Base-by-base conservation (phyloP, 1,140 invertebrate genomes). In the Ceratoteleas bidentatus region DNA sequence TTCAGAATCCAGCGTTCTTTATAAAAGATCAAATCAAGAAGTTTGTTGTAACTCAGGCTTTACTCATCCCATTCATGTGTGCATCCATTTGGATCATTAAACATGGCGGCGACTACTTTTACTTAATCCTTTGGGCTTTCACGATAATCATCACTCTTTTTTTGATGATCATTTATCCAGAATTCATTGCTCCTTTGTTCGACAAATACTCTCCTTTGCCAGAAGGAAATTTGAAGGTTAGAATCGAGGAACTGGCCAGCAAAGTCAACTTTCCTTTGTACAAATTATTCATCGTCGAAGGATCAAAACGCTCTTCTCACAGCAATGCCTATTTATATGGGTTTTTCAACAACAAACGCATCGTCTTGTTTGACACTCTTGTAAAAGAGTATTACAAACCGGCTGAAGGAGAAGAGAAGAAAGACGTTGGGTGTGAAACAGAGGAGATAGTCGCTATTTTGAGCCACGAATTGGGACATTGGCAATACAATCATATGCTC, bases 291-390 rank as follows among this genome's bases (percentile, higher is more conserved):
- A 96, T 99, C 75, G 98, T 99, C 8, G 98, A 99, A 93, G 98
- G 98, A 38, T 99, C 98, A 0, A 99, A 98, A 89, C 92, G 98
- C 72, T 99, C 98, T 8, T 95, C 97, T 0, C 98, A 99, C 86
- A 98, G 97, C 85, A 99, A 99, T 94, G 98, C 98, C 9, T 99
- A 99, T 88, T 97, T 99, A 86, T 99, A 98, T 92, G 99, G 99
- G 3, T 95, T 99, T 81, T 98, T 97, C 92, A 99, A 99, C 85
- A 95, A 97, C 54, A 99, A 99, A 88, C 93, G 98, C 69, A 99
- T 99, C 88, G 99, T 99, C 24, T 24, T n/a, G n/a, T n/a, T n/a
- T n/a, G n/a, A n/a, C n/a, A n/a, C n/a, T n/a, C n/a, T n/a, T n/a
- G n/a, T n/a, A n/a, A n/a, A n/a, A n/a, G n/a, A n/a, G n/a, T n/a